Evolutionary conservation across 2,797 vertebrate species (phyloP).

Genomic region (Garrulus glandarius): DNA sequence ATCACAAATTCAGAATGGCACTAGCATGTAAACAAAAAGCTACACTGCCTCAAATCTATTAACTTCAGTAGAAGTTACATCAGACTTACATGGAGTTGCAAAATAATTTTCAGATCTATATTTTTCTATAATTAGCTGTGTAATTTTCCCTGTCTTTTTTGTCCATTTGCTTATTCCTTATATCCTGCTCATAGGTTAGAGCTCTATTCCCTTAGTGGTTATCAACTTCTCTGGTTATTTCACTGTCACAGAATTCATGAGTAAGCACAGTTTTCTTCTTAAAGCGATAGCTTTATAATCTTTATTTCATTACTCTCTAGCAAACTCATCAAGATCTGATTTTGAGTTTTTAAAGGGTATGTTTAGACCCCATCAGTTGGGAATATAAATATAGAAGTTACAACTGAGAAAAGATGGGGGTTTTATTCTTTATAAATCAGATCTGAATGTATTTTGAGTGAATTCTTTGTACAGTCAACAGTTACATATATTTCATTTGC

Average conservation of each 20-base stretch:
- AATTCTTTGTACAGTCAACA: background rate
- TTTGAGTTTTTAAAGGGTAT: background rate
- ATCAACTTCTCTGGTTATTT: background rate
- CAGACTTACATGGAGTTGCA: background rate
- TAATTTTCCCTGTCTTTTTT: background rate
- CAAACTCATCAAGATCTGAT: background rate
- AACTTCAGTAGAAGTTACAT: background rate
- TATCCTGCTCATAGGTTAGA: background rate
- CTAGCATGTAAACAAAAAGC: background rate
- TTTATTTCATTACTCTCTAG: background rate
- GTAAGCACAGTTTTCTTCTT: background rate
- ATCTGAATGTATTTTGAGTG: background rate
- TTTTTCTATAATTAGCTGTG: background rate
- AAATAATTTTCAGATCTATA: background rate
- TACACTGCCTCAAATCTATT: background rate
- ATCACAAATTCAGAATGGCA: background rate
- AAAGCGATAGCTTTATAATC: background rate
- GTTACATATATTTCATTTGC: background rate
- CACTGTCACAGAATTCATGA: background rate
- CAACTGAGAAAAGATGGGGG: rapidly evolving
- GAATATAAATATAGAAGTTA: background rate
- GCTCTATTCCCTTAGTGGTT: background rate
- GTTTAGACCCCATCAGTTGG: background rate
- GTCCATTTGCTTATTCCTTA: background rate
- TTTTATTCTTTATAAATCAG: background rate